Percentiles rank a stretch among this genome's conserved stretches.
Evolutionary conservation across 2,113 vertebrate species (phyloP).

Genomic region (Leuciscus idus): DNA sequence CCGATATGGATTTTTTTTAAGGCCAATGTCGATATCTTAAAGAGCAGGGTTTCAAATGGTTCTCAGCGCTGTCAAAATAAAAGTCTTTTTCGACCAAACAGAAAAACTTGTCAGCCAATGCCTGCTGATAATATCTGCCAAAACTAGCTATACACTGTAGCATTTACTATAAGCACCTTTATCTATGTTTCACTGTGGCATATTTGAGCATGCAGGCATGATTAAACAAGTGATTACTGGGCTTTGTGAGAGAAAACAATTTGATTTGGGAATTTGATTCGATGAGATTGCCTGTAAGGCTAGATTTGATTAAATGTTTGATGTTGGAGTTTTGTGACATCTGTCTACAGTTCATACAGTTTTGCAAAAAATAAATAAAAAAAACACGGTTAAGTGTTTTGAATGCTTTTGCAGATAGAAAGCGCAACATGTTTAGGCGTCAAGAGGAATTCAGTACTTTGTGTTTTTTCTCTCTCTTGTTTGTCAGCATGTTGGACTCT

Average conservation of each 20-base stretch:
- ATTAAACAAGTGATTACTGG: constrained; percentile 2
- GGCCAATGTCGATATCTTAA: too few relatives aligned
- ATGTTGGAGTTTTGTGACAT: constrained; percentile 9
- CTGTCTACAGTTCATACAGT: not conserved
- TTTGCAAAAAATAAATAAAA: not conserved
- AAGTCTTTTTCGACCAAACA: too few relatives aligned
- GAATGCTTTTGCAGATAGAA: not conserved
- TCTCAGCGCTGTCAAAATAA: too few relatives aligned
- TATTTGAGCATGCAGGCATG: not conserved
- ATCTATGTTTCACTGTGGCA: not conserved
- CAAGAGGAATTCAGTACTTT: constrained; percentile 11
- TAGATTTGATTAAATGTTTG: constrained; percentile 31
- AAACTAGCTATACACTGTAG: not conserved
- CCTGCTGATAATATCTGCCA: too few relatives aligned
- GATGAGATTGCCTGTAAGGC: constrained; percentile 1
- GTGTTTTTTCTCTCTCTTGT: not conserved
- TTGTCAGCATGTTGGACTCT: constrained; percentile 19
- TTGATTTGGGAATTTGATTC: constrained; percentile 17
- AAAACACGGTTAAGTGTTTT: not conserved
- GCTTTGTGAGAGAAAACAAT: not conserved
- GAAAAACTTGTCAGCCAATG: too few relatives aligned
- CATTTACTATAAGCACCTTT: not conserved
- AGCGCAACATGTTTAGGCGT: constrained; percentile 26
- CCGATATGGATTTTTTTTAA: not conserved
- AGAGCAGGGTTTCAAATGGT: too few relatives aligned